phyloP scores from a whole-genome alignment of 2,113 vertebrate genomes.

The Dermatemys mawii region DNA sequence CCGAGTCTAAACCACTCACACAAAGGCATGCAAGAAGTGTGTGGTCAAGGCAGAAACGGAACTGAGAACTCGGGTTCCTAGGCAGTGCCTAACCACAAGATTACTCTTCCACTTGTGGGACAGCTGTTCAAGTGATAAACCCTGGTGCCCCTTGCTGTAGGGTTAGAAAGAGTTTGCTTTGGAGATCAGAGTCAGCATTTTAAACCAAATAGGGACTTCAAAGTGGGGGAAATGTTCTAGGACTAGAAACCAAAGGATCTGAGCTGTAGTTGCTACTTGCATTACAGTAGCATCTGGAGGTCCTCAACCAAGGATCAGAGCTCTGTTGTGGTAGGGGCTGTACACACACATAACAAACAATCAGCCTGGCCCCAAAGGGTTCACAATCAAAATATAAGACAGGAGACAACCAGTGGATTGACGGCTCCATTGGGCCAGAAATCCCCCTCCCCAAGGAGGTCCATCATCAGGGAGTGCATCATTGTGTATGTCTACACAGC shows the following conservation, averaged over 20 bases:
- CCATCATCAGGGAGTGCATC: not conserved
- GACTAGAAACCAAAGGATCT: not conserved
- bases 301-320: not conserved
- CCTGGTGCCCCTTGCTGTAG: not conserved
- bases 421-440: not conserved
- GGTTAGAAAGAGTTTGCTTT: not conserved
- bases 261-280: not conserved
- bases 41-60: not conserved
- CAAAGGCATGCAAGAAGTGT: not conserved
- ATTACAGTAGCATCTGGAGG: not conserved
- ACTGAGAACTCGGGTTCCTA: not conserved
- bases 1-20: not conserved
- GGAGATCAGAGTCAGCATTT: not conserved
- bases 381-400: not conserved
- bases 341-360: not conserved
- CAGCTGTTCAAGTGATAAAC: not conserved
- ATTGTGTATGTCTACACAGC: not conserved
- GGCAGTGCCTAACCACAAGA: not conserved
- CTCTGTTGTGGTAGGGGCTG: not conserved
- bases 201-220: not conserved
- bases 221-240: not conserved
- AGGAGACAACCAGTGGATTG: not conserved
- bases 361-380: not conserved
- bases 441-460: not conserved
- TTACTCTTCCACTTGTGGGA: not conserved